Conservation (phyloP, 2,113 vertebrate species). For the Toxostoma redivivum region DNA sequence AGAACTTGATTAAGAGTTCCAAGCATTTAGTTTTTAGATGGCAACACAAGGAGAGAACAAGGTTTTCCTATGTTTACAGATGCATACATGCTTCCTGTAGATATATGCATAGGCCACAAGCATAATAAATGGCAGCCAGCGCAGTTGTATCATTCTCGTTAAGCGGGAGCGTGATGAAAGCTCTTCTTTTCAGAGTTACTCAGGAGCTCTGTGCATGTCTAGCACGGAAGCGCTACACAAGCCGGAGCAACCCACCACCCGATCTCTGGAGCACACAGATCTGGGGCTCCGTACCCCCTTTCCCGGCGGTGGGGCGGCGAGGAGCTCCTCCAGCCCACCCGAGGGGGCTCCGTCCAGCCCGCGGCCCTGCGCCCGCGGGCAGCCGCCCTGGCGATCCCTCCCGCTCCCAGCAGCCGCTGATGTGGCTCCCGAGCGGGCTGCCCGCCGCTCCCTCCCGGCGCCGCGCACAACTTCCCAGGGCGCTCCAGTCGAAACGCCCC, state of each 20-base stretch:
- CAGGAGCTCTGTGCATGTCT: rapidly evolving
- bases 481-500: neutral
- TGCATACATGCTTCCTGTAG: neutral
- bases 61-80: neutral
- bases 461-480: neutral
- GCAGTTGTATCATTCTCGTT: neutral
- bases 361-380: neutral
- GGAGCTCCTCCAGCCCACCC: neutral
- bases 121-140: neutral
- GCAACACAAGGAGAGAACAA: neutral
- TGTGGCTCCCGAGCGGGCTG: neutral
- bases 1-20: neutral
- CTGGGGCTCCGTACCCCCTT: neutral
- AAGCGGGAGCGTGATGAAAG: rapidly evolving
- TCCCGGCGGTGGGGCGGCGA: neutral
- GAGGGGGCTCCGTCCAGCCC: neutral
- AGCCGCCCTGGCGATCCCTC: neutral
- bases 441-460: neutral
- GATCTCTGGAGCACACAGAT: neutral
- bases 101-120: neutral
- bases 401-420: neutral
- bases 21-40: neutral
- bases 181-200: neutral
- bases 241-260: rapidly evolving
- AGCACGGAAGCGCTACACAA: neutral